Evolutionary conservation across 2,888 invertebrate genomes (phyloP).

Genomic region (Eristalinus sepulchralis): DNA sequence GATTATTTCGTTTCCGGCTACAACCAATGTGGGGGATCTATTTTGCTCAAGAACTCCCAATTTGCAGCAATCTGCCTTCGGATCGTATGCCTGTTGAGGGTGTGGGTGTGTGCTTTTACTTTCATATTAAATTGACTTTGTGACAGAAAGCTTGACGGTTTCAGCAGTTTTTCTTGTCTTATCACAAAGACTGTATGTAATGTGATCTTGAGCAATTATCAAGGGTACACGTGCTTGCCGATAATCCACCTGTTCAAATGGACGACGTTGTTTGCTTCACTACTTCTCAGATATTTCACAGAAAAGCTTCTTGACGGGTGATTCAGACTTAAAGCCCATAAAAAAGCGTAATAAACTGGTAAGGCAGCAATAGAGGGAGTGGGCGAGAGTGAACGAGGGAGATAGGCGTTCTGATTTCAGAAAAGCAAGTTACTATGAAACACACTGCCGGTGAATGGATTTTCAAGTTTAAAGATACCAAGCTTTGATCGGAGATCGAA

Average conservation of each 20-base stretch:
- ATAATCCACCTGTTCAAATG: background rate
- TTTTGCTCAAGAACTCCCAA: constrained; percentile 83
- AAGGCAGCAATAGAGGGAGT: background rate
- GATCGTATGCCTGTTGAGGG: constrained; percentile 72
- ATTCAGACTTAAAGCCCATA: background rate
- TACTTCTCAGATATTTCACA: background rate
- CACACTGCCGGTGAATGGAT: background rate
- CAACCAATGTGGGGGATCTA: constrained; percentile 82
- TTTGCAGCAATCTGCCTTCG: constrained; percentile 81
- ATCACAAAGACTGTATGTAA: too few species aligned
- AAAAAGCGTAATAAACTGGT: background rate
- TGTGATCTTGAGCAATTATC: background rate
- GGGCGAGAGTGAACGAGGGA: background rate
- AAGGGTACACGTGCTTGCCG: background rate
- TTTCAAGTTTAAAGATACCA: too few species aligned
- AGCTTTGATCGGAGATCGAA: too few species aligned
- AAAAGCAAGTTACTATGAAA: background rate
- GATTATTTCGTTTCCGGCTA: constrained; percentile 82
- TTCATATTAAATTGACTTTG: background rate
- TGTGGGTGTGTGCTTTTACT: background rate
- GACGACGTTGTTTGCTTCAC: background rate
- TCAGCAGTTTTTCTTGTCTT: too few species aligned
- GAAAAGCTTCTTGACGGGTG: background rate
- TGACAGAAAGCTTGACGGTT: background rate
- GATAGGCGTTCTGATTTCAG: too few species aligned